Base-by-base conservation (phyloP, 2,113 vertebrate species). In the Cryptomyrus ogoouensis region DNA sequence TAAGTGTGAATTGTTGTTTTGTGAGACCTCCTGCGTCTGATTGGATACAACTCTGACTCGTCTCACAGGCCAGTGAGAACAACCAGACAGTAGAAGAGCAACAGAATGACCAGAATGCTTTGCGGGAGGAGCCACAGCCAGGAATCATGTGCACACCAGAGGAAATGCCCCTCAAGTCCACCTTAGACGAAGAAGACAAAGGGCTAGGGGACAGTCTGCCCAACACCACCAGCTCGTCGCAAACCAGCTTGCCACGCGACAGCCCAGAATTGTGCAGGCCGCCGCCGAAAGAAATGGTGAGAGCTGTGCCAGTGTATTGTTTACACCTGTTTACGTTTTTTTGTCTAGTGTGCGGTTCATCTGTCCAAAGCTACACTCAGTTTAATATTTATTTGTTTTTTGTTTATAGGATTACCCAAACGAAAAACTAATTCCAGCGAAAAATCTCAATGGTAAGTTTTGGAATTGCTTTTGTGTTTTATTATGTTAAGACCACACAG, bases 211-310 rank as follows among this genome's bases (percentile, higher is more conserved):
- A 96, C 94, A 96, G 96, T 89, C 91, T 96, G 74, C 95, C 96
- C 87, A 96, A 96, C 94, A 96, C 96, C 52, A 96, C 96, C 8
- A 96, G 94, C 77, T 96, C 96, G 0, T 96, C 96, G 62, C 96
- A 96, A 35, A 96, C 96, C 21, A 96, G 96, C 90, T 93, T 95
- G 10, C 95, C 94, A 0, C 93, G 91, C 46, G 93, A 93, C 88
- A 96, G 95, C 91, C 95, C 95, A 35, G 12, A 47, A 0, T 74
- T 92, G 66, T 88, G 88, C 70, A 94, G 95, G 35, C 92, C 31
- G 74, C 92, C 27, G 58, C 83, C 56, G 0, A 66, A 89, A 44
- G 85, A 70, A 83, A 93, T 92, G 89, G 89, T 89, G 52, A 84
- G 89, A 7, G n/a, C 24, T 2, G 19, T 83, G 13, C 42, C 42